phyloP scores from a whole-genome alignment of 2,113 vertebrate species.

The Sinosuthora webbiana region DNA sequence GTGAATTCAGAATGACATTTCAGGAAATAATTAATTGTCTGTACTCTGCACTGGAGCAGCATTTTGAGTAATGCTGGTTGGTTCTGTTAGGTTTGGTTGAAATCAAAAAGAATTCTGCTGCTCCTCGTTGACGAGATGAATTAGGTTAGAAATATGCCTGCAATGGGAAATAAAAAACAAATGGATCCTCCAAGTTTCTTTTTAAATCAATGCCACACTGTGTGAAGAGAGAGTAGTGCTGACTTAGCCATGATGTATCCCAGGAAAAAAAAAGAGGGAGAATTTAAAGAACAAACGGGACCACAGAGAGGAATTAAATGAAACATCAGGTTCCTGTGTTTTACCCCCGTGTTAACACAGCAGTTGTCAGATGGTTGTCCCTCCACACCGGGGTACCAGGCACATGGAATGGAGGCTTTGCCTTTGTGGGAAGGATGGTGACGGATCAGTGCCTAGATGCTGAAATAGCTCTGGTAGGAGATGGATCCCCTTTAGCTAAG shows the following conservation, averaged over 20 bases:
- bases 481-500: constrained; percentile 60
- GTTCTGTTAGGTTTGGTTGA: neutral
- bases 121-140: neutral
- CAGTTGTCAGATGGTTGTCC: constrained; percentile 23
- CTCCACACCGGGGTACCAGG: neutral
- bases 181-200: neutral
- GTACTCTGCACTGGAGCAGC: neutral
- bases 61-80: neutral
- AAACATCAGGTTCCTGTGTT: neutral
- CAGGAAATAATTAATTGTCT: neutral
- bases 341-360: neutral
- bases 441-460: constrained; percentile 25
- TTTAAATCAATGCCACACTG: neutral
- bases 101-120: neutral
- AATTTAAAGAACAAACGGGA: neutral
- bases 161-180: constrained; percentile 13
- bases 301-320: neutral
- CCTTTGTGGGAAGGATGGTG: constrained; percentile 36
- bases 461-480: constrained; percentile 45
- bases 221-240: neutral
- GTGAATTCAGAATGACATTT: neutral
- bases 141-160: neutral
- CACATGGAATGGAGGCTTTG: constrained; percentile 9
- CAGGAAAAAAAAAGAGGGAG: neutral
- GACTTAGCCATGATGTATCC: neutral